Evolutionary conservation across 2,797 vertebrate genomes (phyloP), one percentile per base, ranked within the genome.

Genomic region (Anniella stebbinsi): DNA sequence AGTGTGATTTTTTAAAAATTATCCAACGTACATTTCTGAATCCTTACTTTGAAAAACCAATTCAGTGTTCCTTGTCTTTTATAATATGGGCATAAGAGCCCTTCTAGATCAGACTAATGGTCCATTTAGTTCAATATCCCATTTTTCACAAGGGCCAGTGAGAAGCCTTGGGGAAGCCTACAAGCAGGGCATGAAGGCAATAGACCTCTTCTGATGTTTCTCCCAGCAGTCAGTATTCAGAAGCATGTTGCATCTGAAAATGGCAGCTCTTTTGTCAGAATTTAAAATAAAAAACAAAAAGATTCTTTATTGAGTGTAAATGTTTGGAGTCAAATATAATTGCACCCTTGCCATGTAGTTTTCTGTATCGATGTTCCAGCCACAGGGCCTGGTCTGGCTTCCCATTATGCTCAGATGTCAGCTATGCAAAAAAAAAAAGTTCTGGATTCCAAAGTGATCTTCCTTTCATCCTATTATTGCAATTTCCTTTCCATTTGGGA

Each of bases 401-500:
- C 45, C 28, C 45, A 15, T n/a, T 67, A 36, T 48, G 73, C 73
- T 66, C 67, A 54, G 33, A 80, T 87, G 60, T 80, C 13, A 69
- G 36, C 8, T n/a, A 38, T 73, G 7, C 7, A n/a, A 45, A 73
- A 30, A 17, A n/a, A 45, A 73, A 30, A 17, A 23, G 3, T 54
- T 81, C 66, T 90, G 45, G 48, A 80, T 3, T 80, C 30, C 51
- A 91, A 91, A 93, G 41, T 1, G 1, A 28, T 86, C 1, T 72
- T 0, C 88, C 84, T 87, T 48, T 78, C 87, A 88, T 23, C n/a
- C 87, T 91, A 84, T 87, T 17, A 0, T 87, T 83, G 72, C 60
- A 90, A 17, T 17, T 89, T 80, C 87, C n/a, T 21, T 54, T 90
- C 57, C 84, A 57, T 82, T 93, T 66, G 38, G 18, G 73, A 4